Evolutionary conservation across 2,888 invertebrate genomes (phyloP).

Genomic region (Metallyticus violacea): DNA sequence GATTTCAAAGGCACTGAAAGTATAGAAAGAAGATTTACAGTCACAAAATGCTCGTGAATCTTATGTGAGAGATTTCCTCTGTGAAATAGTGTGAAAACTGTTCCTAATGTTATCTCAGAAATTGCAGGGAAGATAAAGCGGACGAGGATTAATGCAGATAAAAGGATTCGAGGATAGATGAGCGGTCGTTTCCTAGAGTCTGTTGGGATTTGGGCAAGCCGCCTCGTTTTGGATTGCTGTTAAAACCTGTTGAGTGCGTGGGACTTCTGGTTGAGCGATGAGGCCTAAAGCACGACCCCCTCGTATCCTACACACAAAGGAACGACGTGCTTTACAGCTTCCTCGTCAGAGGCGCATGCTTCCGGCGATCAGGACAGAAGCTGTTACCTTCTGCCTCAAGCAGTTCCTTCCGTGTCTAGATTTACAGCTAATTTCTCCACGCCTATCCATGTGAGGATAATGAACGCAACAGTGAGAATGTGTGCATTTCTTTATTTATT

Average conservation of each 20-base stretch:
- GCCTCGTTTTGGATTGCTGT: too few relatives aligned
- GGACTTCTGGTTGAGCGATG: neutral
- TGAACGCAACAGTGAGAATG: too few relatives aligned
- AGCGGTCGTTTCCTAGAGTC: neutral
- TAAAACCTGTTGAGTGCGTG: neutral
- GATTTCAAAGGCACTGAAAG: too few relatives aligned
- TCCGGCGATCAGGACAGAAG: neutral
- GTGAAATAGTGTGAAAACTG: too few relatives aligned
- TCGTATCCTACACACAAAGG: neutral
- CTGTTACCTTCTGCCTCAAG: neutral
- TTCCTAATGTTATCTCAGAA: neutral
- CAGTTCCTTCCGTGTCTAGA: neutral
- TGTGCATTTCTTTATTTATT: too few relatives aligned
- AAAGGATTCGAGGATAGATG: neutral
- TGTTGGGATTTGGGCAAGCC: neutral
- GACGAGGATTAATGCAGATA: neutral
- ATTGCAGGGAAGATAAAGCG: neutral
- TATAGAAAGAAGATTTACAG: too few relatives aligned
- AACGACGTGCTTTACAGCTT: neutral
- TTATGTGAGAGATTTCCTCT: neutral
- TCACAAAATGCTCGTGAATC: too few relatives aligned
- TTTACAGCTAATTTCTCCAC: neutral
- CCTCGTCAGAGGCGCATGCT: neutral
- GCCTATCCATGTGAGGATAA: neutral
- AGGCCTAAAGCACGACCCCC: neutral